These are phyloP conservation scores for Cantharis nigra DNA, from an alignment of 2,888 invertebrate genomes.

Conservation along the genomic window DNA sequence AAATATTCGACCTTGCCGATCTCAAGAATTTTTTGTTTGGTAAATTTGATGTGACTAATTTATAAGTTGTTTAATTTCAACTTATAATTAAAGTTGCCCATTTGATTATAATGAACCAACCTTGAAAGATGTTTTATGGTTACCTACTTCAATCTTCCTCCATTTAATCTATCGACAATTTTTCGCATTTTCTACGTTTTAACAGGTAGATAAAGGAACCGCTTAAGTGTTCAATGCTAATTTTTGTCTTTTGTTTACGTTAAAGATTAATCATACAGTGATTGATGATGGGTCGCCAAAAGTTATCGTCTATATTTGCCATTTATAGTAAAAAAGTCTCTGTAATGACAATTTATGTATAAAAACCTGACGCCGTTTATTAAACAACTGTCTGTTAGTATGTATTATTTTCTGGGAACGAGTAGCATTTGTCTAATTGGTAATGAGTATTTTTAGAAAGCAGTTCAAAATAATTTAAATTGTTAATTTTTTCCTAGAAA, in stretches of 20 bases:
- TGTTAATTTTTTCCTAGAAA: slow-evolving; percentile 1
- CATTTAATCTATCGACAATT: not conserved
- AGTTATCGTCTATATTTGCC: not conserved
- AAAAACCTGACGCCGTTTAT: not conserved
- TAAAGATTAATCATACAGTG: not conserved
- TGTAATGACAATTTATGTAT: not conserved
- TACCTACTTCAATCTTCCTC: not conserved
- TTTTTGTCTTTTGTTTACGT: not conserved
- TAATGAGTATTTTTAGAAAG: not conserved
- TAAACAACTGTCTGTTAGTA: not conserved
- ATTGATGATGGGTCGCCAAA: not conserved
- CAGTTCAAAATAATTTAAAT: not conserved
- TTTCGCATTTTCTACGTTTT: not conserved
- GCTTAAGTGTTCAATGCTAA: not conserved
- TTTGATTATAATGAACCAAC: not conserved
- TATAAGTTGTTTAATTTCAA: not conserved
- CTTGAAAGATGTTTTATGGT: not conserved
- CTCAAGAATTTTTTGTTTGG: slow-evolving; percentile 5
- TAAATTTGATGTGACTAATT: slow-evolving; percentile 11
- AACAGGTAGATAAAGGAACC: not conserved
- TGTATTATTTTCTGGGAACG: not conserved
- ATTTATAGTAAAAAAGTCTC: not conserved
- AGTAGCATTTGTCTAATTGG: not conserved
- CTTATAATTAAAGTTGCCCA: not conserved
- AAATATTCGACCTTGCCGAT: slow-evolving; percentile 19